phyloP scores from a whole-genome alignment of 2,888 invertebrate genomes.

The Lasioglossum morio region DNA sequence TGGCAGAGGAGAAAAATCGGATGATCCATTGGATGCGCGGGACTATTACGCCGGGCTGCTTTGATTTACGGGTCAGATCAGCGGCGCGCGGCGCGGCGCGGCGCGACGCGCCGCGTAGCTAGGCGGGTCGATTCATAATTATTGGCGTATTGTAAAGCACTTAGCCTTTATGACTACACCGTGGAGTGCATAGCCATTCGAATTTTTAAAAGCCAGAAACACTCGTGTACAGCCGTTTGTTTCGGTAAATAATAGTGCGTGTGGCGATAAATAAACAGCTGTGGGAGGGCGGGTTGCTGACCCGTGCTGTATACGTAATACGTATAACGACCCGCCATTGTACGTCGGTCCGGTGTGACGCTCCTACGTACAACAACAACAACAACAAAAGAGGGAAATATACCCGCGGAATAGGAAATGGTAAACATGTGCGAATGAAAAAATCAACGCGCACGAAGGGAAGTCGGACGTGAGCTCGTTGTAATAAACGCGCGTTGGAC shows the following conservation, averaged over 20 bases:
- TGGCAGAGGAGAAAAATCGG: background rate
- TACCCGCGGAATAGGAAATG: constrained; percentile 29
- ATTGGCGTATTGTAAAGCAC: constrained; percentile 64
- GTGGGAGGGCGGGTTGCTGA: constrained; percentile 7
- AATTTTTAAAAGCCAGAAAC: constrained; percentile 68
- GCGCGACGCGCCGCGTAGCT: constrained; percentile 18
- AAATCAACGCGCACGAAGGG: background rate
- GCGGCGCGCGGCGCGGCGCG: constrained; percentile 7
- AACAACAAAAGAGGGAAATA: constrained; percentile 36
- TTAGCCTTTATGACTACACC: constrained; percentile 61
- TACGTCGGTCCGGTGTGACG: constrained; percentile 26
- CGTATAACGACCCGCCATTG: constrained; percentile 54
- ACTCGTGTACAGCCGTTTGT: constrained; percentile 63
- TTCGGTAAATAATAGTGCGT: constrained; percentile 57
- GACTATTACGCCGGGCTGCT: constrained; percentile 23
- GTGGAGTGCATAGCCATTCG: constrained; percentile 52
- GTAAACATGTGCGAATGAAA: constrained; percentile 29
- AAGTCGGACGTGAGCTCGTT: constrained; percentile 15
- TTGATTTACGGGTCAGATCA: constrained; percentile 50
- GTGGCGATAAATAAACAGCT: constrained; percentile 58
- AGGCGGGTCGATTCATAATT: constrained; percentile 56
- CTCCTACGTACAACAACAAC: constrained; percentile 11
- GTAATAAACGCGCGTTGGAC: background rate
- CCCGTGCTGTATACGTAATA: constrained; percentile 37
- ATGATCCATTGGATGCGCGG: constrained; percentile 10